Evolutionary conservation across 2,113 vertebrate genomes (phyloP).

Genomic region (Abramis brama): DNA sequence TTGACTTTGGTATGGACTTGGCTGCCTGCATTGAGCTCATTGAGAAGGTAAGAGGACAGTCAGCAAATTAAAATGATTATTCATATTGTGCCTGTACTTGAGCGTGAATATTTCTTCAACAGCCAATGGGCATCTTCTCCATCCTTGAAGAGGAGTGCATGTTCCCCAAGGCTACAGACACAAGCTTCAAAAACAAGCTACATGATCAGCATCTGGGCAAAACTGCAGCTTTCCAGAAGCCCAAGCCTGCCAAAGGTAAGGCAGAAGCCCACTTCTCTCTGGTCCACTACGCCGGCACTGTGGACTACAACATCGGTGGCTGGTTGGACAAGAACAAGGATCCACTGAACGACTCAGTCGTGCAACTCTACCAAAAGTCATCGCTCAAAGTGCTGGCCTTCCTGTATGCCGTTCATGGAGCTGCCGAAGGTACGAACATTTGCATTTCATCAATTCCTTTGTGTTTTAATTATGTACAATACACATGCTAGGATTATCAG

Average conservation of each 20-base stretch:
- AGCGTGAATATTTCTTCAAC: constrained; percentile 61
- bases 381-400: neutral
- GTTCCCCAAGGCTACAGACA: constrained; percentile 67
- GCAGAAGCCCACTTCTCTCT: constrained; percentile 74
- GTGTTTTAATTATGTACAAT: neutral
- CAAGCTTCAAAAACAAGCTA: neutral
- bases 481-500: too few relatives aligned
- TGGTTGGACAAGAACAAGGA: constrained; percentile 10
- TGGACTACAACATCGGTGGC: neutral
- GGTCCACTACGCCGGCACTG: constrained; percentile 20
- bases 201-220: constrained; percentile 78
- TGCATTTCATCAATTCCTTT: neutral
- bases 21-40: constrained; percentile 60
- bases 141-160: constrained; percentile 77
- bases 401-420: neutral
- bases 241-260: constrained; percentile 69
- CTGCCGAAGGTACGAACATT: neutral
- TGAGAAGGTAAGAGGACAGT: constrained; percentile 67
- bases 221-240: constrained; percentile 85
- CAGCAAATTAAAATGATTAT: neutral
- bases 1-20: constrained; percentile 27
- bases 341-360: neutral
- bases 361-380: neutral
- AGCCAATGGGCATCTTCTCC: constrained; percentile 79
- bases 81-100: neutral